A percentile compares a stretch with the other conserved stretches of the same genome.
Conservation (phyloP, 2,888 invertebrate genomes). For the Muscina levida region DNA sequence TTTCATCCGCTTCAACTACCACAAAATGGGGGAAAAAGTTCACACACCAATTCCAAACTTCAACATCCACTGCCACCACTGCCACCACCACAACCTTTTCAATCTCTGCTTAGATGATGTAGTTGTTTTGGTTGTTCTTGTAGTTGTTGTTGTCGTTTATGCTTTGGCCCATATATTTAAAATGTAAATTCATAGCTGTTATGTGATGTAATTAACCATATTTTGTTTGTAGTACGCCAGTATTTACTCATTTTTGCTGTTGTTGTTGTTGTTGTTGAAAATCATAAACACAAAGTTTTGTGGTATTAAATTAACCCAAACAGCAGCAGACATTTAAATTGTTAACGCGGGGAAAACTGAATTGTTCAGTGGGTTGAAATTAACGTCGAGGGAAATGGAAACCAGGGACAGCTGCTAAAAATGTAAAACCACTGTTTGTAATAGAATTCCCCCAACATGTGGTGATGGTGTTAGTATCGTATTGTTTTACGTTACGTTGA, state of each 20-base stretch:
- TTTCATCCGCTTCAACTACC: constrained; percentile 33
- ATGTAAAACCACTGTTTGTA: constrained; percentile 14
- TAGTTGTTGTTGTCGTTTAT: neutral
- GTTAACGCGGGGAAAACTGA: neutral
- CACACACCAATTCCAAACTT: neutral
- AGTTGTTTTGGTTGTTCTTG: too few relatives aligned
- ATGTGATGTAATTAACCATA: constrained; percentile 49
- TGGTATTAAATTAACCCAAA: constrained; percentile 37
- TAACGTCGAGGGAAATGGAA: too few relatives aligned
- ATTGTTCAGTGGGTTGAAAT: too few relatives aligned
- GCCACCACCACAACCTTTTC: too few relatives aligned
- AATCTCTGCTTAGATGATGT: too few relatives aligned
- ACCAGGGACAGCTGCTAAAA: neutral
- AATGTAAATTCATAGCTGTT: constrained; percentile 46
- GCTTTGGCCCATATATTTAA: constrained; percentile 23
- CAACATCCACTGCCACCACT: neutral
- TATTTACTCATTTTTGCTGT: neutral
- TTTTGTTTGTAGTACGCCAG: constrained; percentile 17
- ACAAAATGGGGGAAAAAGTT: neutral
- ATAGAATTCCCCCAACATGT: too few relatives aligned
- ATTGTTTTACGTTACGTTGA: too few relatives aligned
- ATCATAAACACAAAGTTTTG: constrained; percentile 36
- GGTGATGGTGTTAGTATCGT: too few relatives aligned
- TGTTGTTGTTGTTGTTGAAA: neutral
- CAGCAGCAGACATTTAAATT: neutral